These are phyloP conservation scores for Matsumurasca onukii DNA, from an alignment of 1,140 invertebrate species.

Conservation along the genomic window DNA sequence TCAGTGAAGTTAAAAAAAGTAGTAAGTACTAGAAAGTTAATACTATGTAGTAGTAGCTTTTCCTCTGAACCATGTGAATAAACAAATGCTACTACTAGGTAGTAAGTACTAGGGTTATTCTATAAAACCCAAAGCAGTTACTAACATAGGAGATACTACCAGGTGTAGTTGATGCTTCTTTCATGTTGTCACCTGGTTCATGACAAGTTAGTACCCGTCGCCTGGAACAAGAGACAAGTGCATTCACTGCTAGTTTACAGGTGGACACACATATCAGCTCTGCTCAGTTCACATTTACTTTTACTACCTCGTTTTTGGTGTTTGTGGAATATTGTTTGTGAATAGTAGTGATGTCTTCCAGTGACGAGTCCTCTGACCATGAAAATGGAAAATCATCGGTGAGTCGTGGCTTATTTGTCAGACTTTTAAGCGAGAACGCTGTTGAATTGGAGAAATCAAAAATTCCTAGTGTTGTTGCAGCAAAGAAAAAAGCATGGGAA, in stretches of 20 bases:
- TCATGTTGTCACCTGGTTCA: not conserved
- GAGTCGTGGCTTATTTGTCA: not conserved
- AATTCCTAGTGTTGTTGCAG: not conserved
- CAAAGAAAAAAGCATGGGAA: not conserved
- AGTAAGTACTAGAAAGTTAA: no score
- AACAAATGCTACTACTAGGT: slow-evolving; percentile 2
- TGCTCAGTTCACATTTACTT: no score
- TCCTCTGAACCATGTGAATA: not conserved
- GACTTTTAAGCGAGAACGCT: not conserved
- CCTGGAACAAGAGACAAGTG: not conserved
- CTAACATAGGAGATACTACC: not conserved
- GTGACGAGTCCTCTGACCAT: not conserved
- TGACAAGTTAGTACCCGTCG: not conserved
- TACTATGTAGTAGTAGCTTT: not conserved
- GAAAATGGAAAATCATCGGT: not conserved
- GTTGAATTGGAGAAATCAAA: not conserved
- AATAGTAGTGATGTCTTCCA: not conserved
- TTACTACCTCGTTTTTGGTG: no score
- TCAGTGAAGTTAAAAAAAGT: no score
- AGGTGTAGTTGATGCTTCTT: not conserved
- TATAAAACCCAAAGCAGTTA: not conserved
- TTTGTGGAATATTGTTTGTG: no score
- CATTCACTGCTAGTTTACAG: not conserved
- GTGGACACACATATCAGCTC: no score
- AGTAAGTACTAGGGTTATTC: not conserved